Conservation (phyloP, 2,113 vertebrate species). For the Okapia johnstoni region DNA sequence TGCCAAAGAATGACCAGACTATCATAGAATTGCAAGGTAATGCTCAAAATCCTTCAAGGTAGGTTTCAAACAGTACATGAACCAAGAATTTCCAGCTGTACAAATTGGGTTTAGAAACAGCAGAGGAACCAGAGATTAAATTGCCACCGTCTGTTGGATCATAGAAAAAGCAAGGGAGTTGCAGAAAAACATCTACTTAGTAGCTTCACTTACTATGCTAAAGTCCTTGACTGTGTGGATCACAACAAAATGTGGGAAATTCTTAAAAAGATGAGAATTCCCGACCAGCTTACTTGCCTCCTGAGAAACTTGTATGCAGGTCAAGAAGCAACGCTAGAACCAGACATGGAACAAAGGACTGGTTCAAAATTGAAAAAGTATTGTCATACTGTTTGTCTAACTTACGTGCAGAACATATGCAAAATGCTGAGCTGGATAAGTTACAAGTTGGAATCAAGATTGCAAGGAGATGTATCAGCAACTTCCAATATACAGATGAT, state of each 20-base stretch:
- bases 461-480: background rate
- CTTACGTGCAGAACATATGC: background rate
- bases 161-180: background rate
- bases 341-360: background rate
- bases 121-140: background rate
- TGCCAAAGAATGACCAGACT: background rate
- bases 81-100: background rate
- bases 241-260: background rate
- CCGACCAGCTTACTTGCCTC: background rate
- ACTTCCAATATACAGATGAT: background rate
- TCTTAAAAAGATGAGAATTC: background rate
- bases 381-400: background rate
- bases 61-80: background rate
- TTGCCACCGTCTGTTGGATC: background rate
- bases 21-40: background rate
- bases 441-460: background rate
- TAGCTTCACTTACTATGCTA: background rate
- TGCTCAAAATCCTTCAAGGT: background rate
- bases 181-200: background rate
- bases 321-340: background rate
- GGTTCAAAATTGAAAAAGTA: background rate
- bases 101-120: background rate
- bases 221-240: background rate
- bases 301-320: background rate
- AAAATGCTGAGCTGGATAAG: background rate